phyloP scores from a whole-genome alignment of 1,140 invertebrate species.

The Saccostrea cuccullata region DNA sequence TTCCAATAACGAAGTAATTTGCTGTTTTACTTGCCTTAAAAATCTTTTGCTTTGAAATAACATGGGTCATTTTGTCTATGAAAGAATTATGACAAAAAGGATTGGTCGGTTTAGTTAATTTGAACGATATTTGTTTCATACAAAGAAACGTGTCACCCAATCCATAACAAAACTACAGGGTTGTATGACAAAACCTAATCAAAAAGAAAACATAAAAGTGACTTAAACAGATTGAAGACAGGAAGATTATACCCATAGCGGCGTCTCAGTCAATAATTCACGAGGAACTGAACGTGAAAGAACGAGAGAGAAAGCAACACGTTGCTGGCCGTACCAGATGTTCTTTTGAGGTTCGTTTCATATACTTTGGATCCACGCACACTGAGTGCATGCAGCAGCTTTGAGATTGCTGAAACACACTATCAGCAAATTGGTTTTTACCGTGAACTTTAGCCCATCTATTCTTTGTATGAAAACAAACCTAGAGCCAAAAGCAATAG shows the following conservation, averaged over 20 bases:
- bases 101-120: neutral
- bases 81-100: neutral
- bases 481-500: neutral
- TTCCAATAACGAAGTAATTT: neutral
- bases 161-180: neutral
- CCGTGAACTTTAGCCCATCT: neutral
- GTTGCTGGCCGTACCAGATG: conserved; percentile 11
- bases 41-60: conserved; percentile 8
- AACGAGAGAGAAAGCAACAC: conserved; percentile 16
- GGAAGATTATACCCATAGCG: neutral
- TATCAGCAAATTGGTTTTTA: neutral
- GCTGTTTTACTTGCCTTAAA: neutral
- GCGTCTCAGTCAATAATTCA: neutral
- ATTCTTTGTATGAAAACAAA: neutral
- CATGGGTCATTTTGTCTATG: neutral
- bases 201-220: conserved; percentile 20
- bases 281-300: conserved; percentile 1
- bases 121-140: neutral
- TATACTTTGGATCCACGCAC: neutral
- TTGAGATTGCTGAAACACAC: neutral
- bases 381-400: neutral
- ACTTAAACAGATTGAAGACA: neutral
- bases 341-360: neutral
- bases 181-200: neutral
- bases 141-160: neutral